Conservation (phyloP, 2,797 vertebrate species). For the Leptoclinus maculatus region DNA sequence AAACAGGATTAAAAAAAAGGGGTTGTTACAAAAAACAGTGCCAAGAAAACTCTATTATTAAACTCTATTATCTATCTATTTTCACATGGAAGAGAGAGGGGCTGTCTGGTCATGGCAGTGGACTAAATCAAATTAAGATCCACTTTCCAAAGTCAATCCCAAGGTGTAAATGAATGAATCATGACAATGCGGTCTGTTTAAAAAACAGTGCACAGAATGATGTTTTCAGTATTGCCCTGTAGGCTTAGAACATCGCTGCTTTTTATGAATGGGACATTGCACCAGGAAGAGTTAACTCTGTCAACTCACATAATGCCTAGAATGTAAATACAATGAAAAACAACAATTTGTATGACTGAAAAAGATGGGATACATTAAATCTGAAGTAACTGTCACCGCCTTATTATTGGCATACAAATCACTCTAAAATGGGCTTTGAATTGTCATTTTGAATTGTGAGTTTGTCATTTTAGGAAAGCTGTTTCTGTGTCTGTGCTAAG, state of each 20-base stretch:
- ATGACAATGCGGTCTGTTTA: slow-evolving; percentile 48
- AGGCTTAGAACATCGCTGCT: slow-evolving; percentile 40
- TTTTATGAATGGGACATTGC: slow-evolving; percentile 42
- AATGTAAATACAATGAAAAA: not conserved
- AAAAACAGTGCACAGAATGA: slow-evolving; percentile 47
- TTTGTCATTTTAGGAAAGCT: slow-evolving; percentile 1
- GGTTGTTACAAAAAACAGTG: not conserved
- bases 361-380: not conserved
- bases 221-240: slow-evolving; percentile 33
- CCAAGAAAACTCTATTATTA: slow-evolving; percentile 25
- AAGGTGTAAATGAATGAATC: slow-evolving; percentile 58
- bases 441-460: not conserved
- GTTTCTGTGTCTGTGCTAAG: not conserved
- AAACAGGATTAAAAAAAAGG: not conserved
- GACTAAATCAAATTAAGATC: slow-evolving; percentile 69
- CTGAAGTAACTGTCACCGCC: not conserved
- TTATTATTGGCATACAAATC: not conserved
- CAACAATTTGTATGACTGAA: not conserved
- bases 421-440: not conserved
- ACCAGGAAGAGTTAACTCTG: slow-evolving; percentile 38
- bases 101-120: slow-evolving; percentile 43
- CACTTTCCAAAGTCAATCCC: slow-evolving; percentile 65
- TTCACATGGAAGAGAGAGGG: slow-evolving; percentile 32
- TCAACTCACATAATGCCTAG: not conserved
- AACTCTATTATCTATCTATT: slow-evolving; percentile 19